These are phyloP conservation scores for Apoda limacodes DNA, from an alignment of 2,888 invertebrate species.

Conservation along the genomic window DNA sequence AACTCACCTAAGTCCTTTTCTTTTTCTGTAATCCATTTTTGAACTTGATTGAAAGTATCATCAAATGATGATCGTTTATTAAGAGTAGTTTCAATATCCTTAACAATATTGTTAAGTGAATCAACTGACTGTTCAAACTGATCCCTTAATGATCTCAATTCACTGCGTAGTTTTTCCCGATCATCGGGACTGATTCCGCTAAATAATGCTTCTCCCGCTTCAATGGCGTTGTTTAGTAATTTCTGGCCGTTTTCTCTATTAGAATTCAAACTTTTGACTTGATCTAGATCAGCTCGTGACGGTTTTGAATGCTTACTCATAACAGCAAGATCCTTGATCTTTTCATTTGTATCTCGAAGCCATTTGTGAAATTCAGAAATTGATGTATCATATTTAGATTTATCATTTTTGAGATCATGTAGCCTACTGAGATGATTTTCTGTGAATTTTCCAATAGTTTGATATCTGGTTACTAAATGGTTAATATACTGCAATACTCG, in stretches of 20 bases:
- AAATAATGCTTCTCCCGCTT: conserved; percentile 89
- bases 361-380: conserved; percentile 80
- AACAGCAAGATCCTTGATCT: conserved; percentile 78
- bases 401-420: conserved; percentile 76
- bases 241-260: conserved; percentile 84
- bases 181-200: conserved; percentile 89
- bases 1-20: conserved; percentile 78
- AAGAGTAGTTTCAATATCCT: conserved; percentile 88
- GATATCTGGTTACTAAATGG: conserved; percentile 81
- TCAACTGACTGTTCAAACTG: conserved; percentile 88
- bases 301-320: conserved; percentile 83
- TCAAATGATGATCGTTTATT: conserved; percentile 94
- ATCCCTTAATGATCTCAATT: conserved; percentile 83
- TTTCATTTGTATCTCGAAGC: conserved; percentile 80
- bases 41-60: conserved; percentile 89
- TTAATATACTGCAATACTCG: conserved; percentile 84
- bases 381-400: conserved; percentile 75
- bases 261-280: conserved; percentile 78
- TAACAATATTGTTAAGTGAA: conserved; percentile 85
- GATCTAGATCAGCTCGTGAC: conserved; percentile 79
- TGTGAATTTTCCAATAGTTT: conserved; percentile 78
- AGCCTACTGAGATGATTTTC: conserved; percentile 78
- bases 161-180: conserved; percentile 85
- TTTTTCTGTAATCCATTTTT: conserved; percentile 87
- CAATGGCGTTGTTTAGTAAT: conserved; percentile 82